These are phyloP conservation scores for Emydocephalus ijimae DNA, from an alignment of 2,113 vertebrate species.

Conservation along the genomic window DNA sequence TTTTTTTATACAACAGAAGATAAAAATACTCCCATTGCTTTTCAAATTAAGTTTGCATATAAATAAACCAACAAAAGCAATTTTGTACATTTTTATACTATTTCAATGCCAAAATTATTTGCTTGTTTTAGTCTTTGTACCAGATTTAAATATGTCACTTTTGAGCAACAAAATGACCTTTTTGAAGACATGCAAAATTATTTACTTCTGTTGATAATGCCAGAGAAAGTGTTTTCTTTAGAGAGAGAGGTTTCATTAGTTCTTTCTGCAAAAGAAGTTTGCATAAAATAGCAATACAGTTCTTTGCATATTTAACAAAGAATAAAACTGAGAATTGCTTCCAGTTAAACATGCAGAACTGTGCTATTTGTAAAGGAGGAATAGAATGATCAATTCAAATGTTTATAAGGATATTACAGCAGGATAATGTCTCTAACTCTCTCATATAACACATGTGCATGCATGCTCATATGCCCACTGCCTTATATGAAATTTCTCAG, in stretches of 20 bases:
- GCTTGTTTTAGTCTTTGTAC: background rate
- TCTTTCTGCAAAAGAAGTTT: background rate
- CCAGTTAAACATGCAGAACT: background rate
- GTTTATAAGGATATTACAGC: background rate
- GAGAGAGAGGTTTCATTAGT: background rate
- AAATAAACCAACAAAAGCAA: background rate
- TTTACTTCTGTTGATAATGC: no score
- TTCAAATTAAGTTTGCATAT: background rate
- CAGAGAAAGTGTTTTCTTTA: background rate
- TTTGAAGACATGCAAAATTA: background rate
- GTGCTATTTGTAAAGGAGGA: background rate
- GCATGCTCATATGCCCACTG: background rate
- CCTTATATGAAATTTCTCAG: background rate
- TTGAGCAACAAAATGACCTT: background rate
- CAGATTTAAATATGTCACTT: background rate
- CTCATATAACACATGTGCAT: background rate
- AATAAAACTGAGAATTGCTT: background rate
- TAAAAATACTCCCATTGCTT: background rate
- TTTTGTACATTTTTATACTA: background rate
- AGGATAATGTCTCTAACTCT: background rate
- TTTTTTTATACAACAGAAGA: background rate
- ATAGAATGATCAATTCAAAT: background rate
- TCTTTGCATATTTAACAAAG: background rate
- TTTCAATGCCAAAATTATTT: background rate
- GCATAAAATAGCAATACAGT: background rate